Evolutionary conservation across 2,797 vertebrate genomes (phyloP).

Genomic region (Acrocephalus scirpaceus): DNA sequence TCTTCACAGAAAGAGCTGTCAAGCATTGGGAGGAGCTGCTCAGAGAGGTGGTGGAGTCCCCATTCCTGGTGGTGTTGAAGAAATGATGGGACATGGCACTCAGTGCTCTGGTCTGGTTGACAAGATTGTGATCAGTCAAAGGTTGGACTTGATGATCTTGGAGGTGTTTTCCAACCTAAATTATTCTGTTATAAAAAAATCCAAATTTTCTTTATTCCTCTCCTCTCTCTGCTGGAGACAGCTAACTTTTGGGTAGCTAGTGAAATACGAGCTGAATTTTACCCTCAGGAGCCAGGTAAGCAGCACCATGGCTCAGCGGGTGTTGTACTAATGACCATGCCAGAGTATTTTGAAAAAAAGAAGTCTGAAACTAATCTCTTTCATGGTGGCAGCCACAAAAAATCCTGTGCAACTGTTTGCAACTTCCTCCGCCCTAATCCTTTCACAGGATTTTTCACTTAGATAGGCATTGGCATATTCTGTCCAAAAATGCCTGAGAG

Average conservation of each 20-base stretch:
- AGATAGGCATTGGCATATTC: background rate
- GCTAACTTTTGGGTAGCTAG: background rate
- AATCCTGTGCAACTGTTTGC: background rate
- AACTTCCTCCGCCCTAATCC: background rate
- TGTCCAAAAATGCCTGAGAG: background rate
- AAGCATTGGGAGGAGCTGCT: background rate
- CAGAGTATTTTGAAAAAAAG: background rate
- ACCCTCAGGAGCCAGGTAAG: background rate
- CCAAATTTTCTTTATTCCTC: background rate
- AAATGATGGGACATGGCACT: background rate
- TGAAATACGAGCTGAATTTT: background rate
- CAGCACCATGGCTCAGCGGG: background rate
- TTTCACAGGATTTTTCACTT: background rate
- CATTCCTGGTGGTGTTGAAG: background rate
- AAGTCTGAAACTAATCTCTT: background rate
- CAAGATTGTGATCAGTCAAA: background rate
- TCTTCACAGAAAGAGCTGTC: background rate
- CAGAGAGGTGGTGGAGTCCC: background rate
- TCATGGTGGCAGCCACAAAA: background rate
- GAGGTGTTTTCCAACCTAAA: background rate
- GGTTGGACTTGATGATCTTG: background rate
- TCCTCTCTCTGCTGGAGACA: background rate
- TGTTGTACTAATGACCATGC: background rate
- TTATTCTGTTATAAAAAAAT: background rate
- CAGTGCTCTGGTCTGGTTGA: background rate